Conservation (phyloP, 2,888 invertebrate species). For the Argyresthia goedartella region DNA sequence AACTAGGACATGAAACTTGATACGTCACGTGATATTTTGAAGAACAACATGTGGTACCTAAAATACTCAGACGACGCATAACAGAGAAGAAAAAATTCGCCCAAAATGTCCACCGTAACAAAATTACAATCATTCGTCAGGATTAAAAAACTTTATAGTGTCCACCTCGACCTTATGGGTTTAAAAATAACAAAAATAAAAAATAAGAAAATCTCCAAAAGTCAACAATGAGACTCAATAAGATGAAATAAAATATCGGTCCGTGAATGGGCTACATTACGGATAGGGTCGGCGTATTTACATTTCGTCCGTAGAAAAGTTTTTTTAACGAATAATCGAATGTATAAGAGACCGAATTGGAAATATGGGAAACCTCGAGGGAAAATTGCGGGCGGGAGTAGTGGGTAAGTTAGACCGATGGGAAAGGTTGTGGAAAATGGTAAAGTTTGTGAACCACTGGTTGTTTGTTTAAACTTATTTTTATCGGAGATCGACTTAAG, state of each 20-base stretch:
- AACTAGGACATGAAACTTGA: too few species aligned
- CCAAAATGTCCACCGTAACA: conserved; percentile 1
- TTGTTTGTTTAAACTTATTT: too few species aligned
- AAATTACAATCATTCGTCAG: conserved; percentile 5
- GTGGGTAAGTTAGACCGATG: too few species aligned
- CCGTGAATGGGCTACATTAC: conserved; percentile 30
- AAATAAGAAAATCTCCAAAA: conserved; percentile 38
- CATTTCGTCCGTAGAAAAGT: conserved; percentile 2
- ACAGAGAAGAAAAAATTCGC: conserved; percentile 1
- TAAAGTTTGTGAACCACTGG: too few species aligned
- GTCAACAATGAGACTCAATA: conserved; percentile 51
- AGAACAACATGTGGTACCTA: too few species aligned
- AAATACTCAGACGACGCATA: neutral
- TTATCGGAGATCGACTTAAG: too few species aligned
- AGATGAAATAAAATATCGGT: conserved; percentile 59
- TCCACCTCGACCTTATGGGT: neutral
- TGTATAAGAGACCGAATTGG: conserved; percentile 29
- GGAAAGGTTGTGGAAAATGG: too few species aligned
- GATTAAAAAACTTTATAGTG: conserved; percentile 5
- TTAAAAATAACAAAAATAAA: neutral
- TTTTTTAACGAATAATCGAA: conserved; percentile 9
- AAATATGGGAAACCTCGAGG: conserved; percentile 55
- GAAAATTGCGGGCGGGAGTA: conserved; percentile 21
- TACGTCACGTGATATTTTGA: too few species aligned
- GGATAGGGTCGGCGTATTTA: conserved; percentile 1